A percentile compares a stretch with the other conserved stretches of the same genome.
These are phyloP conservation scores for Diarsia brunnea DNA, from an alignment of 2,888 invertebrate genomes.

Conservation along the genomic window DNA sequence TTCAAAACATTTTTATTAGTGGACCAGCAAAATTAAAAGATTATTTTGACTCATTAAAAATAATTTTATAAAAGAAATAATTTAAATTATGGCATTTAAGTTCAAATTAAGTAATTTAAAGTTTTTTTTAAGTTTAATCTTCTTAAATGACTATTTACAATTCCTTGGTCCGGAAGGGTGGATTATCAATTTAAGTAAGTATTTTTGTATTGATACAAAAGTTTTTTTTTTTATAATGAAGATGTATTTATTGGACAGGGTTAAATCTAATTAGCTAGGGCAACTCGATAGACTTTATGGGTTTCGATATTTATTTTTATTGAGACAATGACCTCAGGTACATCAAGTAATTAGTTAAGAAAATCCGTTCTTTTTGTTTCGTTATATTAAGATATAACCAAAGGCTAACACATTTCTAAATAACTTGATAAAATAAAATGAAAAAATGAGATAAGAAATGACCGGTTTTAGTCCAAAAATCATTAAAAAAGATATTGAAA, in stretches of 20 bases:
- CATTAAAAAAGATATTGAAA: background rate
- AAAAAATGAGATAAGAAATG: too few species aligned
- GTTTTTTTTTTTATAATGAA: background rate
- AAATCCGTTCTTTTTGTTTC: too few species aligned
- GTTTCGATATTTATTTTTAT: too few species aligned
- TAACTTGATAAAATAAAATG: too few species aligned
- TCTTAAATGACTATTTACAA: slow-evolving; percentile 59
- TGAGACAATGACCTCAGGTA: too few species aligned
- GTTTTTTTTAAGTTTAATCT: slow-evolving; percentile 21
- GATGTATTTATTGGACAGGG: background rate
- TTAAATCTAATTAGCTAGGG: background rate
- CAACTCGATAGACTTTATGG: background rate
- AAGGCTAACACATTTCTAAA: too few species aligned
- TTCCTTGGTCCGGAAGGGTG: slow-evolving; percentile 50
- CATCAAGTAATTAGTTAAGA: too few species aligned
- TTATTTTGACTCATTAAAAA: slow-evolving; percentile 29
- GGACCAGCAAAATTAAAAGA: slow-evolving; percentile 3
- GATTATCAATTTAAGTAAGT: slow-evolving; percentile 8
- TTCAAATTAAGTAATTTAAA: slow-evolving; percentile 39
- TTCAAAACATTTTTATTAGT: slow-evolving; percentile 4
- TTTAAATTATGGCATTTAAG: slow-evolving; percentile 66
- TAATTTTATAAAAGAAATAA: slow-evolving; percentile 56
- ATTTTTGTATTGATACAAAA: slow-evolving; percentile 15
- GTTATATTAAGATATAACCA: too few species aligned
- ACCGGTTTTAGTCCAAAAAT: background rate